Evolutionary conservation across 2,797 vertebrate genomes (phyloP), one percentile per base, ranked within the genome.

Genomic region (Epinephelus coioides): DNA sequence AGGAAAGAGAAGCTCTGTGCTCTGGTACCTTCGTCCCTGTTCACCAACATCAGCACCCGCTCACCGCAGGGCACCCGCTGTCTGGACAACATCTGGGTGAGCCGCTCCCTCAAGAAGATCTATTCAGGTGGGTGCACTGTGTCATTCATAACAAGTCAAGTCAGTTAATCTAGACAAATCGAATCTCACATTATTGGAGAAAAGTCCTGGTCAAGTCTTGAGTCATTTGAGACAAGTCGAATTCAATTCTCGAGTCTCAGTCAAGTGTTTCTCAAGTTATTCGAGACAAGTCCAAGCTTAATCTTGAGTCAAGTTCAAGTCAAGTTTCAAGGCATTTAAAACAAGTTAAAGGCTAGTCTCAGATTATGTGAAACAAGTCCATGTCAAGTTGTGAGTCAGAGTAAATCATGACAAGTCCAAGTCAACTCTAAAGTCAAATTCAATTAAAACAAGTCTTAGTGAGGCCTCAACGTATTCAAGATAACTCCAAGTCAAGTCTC

Each of bases 11-110:
- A 96, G 75, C 96, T 99, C 78, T 91, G 94, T 11, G 94, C 95
- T 40, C 91, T 99, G 62, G 69, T 99, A 12, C 95, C 97, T 0
- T 91, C 96, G 0, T 96, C 91, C 57, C 95, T 96, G 69, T 97
- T 96, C 93, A 99, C 98, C 68, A 97, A 99, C 93, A 99, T 99
- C 94, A 97, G 97, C 96, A 99, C 98, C 63, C 96, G 96, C 86
- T 96, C 95, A 11, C 98, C 98, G 0, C 97, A 97, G 81, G 98
- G 98, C 8, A 96, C 96, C 2, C 96, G 89, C 86, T 97, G 97
- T 0, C 87, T 98, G 88, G 97, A 98, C 87, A 99, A 99, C 94
- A 97, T 99, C 94, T 99, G 98, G 98, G 80, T 98, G 93, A 98
- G 97, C 62, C 96, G 96, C 66, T 95, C 95, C 76, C 78, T 99